Conservation (phyloP, 2,113 vertebrate species). For the cattle (Bos taurus) region ARS-UCD2.0 NC_037352.1:725501-726000, state of each 20-base stretch:
- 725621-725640: conserved; percentile 64
- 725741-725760: not conserved
- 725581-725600: conserved; percentile 89
- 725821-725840: not conserved
- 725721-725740: fast-evolving
- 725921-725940: conserved; percentile 83
- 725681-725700: not conserved
- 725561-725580: conserved; percentile 82
- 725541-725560: conserved; percentile 91
- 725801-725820: not conserved
- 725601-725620: conserved; percentile 93
- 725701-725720: not conserved
- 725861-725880: not conserved
- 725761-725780: not conserved
- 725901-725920: not conserved
- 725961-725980: conserved; percentile 88
- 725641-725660: not conserved
- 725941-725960: conserved; percentile 84
- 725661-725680: not conserved
- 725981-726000: conserved; percentile 86
- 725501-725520: conserved; percentile 88
- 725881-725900: not conserved
- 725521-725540: conserved; percentile 90
- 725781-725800: not conserved
- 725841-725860: not conserved